These are phyloP conservation scores for Bedellia somnulentella DNA, from an alignment of 2,888 invertebrate genomes.

Conservation along the genomic window DNA sequence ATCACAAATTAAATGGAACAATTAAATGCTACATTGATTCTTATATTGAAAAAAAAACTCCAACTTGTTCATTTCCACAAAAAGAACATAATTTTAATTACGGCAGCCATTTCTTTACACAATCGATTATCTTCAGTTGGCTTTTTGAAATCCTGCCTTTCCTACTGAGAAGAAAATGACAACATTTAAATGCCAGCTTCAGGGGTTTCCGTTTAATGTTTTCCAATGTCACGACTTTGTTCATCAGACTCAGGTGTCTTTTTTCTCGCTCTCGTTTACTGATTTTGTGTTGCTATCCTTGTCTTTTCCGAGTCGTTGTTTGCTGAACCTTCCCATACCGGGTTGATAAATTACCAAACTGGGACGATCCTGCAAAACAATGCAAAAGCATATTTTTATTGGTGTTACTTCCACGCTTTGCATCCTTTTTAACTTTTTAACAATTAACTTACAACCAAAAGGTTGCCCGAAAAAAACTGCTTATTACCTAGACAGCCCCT, in stretches of 20 bases:
- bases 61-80: too few species aligned
- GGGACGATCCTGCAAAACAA: constrained; percentile 77
- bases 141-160: constrained; percentile 30
- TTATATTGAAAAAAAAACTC: constrained; percentile 25
- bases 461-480: too few species aligned
- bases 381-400: too few species aligned
- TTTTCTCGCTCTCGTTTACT: constrained; percentile 48
- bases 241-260: constrained; percentile 56
- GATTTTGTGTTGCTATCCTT: constrained; percentile 32
- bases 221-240: too few species aligned
- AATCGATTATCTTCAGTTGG: constrained; percentile 40
- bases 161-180: constrained; percentile 34
- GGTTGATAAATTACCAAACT: constrained; percentile 89
- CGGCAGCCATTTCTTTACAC: constrained; percentile 26
- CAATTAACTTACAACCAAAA: too few species aligned
- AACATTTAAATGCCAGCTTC: constrained; percentile 37
- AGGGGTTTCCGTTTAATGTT: constrained; percentile 51
- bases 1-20: constrained; percentile 42
- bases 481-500: too few species aligned
- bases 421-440: too few species aligned
- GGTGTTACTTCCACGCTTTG: too few species aligned
- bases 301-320: constrained; percentile 61
- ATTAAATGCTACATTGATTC: constrained; percentile 32
- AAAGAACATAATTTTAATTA: constrained; percentile 33
- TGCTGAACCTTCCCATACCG: constrained; percentile 80